Conservation (phyloP, 2,797 vertebrate genomes). For the Hypotaenidia philippensis region DNA sequence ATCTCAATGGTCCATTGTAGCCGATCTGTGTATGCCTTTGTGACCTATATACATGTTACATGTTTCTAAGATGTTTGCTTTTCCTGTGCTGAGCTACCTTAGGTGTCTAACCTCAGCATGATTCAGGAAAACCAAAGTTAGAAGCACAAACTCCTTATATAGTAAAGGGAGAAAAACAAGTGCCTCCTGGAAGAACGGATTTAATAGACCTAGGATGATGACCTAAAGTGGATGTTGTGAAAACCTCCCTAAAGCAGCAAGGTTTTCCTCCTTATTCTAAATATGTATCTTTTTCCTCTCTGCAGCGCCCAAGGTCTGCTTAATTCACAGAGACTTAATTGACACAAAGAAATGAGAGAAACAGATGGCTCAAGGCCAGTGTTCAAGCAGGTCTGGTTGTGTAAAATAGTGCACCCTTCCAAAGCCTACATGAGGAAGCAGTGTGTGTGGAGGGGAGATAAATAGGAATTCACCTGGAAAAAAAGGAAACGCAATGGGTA, state of each 20-base stretch:
- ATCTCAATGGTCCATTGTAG: neutral
- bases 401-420: neutral
- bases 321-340: neutral
- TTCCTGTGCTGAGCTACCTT: neutral
- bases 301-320: slow-evolving; percentile 17
- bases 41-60: neutral
- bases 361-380: neutral
- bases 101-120: neutral
- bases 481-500: neutral
- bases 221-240: slow-evolving; percentile 42
- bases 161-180: slow-evolving; percentile 54
- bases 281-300: neutral
- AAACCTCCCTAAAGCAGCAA: slow-evolving; percentile 15
- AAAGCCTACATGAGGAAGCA: neutral
- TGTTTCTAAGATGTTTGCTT: neutral
- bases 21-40: neutral
- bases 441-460: neutral
- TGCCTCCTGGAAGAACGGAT: neutral
- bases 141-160: slow-evolving; percentile 41
- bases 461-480: neutral
- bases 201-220: neutral
- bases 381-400: neutral
- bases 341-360: neutral
- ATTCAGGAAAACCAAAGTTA: slow-evolving; percentile 42
- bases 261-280: slow-evolving; percentile 45